Evolutionary conservation across 1,140 invertebrate genomes (phyloP), one percentile per base, ranked within the genome.

Genomic region (Matsumurasca onukii): DNA sequence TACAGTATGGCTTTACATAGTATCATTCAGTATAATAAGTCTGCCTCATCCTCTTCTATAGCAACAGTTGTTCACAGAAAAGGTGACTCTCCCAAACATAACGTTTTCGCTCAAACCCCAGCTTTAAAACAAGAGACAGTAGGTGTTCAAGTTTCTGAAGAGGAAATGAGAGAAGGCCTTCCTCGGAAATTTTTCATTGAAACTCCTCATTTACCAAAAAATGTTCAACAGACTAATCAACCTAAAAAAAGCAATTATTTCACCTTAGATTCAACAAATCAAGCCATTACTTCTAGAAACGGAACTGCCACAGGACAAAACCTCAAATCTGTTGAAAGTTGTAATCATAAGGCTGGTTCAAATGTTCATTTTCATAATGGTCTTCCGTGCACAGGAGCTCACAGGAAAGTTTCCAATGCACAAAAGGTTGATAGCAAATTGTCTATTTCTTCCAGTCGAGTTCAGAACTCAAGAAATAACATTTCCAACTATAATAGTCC

Each of bases 31-130:
- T 34, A 51, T n/a, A 57, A 57, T 5, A 69, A 70, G 69, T 73
- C 72, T 55, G 51, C 59, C 9, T 73, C 72, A 25, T 73, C 72
- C 27, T 73, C 72, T 2, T 73, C 72, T 20, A 57, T 73, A 22
- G 48, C 72, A 5, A 73, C 72, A 25, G 72, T 73, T 57, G 70
- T 73, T 29, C 67, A 62, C 2, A 68, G 61, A 30, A 63, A 45
- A 39, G 57, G 57, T 55, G 67, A 68, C 30, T 68, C 67, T 9
- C 67, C 67, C 3, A 62, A 62, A 51, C 55, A 68, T n/a, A n/a
- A n/a, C 34, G 25, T 34, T 31, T n/a, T 63, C n/a, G 59, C 63
- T 1, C 67, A 68, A 30, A 63, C 67, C 22, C 51, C 67, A 39
- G 25, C 49, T 62, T 20, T 68, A 1, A 39, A 68, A 48, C 52